Evolutionary conservation across 2,888 invertebrate genomes (phyloP), one percentile per base, ranked within the genome.

Genomic region (Tanypteryx hageni): DNA sequence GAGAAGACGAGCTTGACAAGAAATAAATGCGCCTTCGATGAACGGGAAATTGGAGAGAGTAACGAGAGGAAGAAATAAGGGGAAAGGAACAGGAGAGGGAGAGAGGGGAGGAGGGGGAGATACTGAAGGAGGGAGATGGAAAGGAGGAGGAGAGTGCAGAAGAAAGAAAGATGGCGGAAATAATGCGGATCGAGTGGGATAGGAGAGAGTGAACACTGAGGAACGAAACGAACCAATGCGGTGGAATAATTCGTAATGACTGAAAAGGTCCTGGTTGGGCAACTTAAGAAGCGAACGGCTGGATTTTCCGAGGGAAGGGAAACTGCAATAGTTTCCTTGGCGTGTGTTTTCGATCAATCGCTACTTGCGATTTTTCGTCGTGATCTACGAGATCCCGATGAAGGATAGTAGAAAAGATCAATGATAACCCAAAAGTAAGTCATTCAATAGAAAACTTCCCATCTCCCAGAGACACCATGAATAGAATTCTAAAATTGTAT

Each of bases 231-330:
- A 14, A 10, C 22, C 76, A 76, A 76, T 76, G 76, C 76, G 76
- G 76, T 27, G 76, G 27, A 76, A 76, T 76, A 27, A 76, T 76
- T 27, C 22, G 22, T 76, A 76, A 76, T 76, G 76, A 76, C 76
- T 7, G 27, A 76, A 76, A 76, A 27, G 76, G 11, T 76, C 76
- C 22, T 76, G 76, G 13, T 27, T 76, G 76, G 76, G 76, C 22
- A 27, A 27, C 76, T 76, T 76, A 76, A 76, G 27, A 5, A 27
- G 27, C 8, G 22, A 76, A 76, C 22, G 76, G 27, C 1, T 76
- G 76, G 22, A 76, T 76, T 27, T 10, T 27, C 22, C 27, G 10
- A 22, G 13, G 27, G 76, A 76, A 11, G 68, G 68, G 11, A n/a
- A n/a, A 68, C 76, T 76, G 76, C 5, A 27, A 76, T 76, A 22